phyloP scores from a whole-genome alignment of 1,140 invertebrate genomes.

The Psilanteris sp. region DNA sequence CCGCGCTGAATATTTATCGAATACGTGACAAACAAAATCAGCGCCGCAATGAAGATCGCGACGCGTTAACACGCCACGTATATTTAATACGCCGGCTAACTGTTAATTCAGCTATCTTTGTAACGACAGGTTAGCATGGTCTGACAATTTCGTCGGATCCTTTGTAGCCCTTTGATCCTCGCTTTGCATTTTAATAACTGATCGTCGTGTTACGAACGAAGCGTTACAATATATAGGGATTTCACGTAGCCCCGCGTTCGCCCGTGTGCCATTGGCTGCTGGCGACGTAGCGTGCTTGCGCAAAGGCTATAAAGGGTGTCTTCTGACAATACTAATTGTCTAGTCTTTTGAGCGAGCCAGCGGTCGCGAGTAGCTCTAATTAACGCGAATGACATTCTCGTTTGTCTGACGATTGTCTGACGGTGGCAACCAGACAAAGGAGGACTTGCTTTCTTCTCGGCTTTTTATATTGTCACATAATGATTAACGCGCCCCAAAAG shows the following conservation, averaged over 20 bases:
- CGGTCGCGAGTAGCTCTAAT: constrained; percentile 44
- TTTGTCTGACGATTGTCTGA: constrained; percentile 40
- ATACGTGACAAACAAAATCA: constrained; percentile 57
- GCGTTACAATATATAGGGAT: constrained; percentile 38
- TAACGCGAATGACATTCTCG: constrained; percentile 36
- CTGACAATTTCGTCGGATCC: constrained; percentile 56
- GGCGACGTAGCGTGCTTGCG: constrained; percentile 20
- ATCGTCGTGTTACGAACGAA: constrained; percentile 56
- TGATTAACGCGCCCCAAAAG: constrained; percentile 12
- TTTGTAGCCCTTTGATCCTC: constrained; percentile 62
- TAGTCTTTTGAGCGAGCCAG: constrained; percentile 51
- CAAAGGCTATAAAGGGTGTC: constrained; percentile 47
- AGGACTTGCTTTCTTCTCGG: background rate
- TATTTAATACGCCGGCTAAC: constrained; percentile 25
- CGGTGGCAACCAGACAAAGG: constrained; percentile 15
- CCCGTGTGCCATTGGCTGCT: constrained; percentile 38
- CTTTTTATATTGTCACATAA: constrained; percentile 1
- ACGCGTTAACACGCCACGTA: constrained; percentile 20
- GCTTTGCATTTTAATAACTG: constrained; percentile 67
- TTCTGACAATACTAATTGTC: constrained; percentile 61
- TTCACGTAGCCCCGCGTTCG: constrained; percentile 22
- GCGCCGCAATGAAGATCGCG: constrained; percentile 22
- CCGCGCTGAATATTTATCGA: constrained; percentile 44
- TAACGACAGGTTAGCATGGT: constrained; percentile 54
- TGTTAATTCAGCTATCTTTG: constrained; percentile 53